Evolutionary conservation across 1,140 invertebrate genomes (phyloP).

Genomic region (Brachystomella parvula): DNA sequence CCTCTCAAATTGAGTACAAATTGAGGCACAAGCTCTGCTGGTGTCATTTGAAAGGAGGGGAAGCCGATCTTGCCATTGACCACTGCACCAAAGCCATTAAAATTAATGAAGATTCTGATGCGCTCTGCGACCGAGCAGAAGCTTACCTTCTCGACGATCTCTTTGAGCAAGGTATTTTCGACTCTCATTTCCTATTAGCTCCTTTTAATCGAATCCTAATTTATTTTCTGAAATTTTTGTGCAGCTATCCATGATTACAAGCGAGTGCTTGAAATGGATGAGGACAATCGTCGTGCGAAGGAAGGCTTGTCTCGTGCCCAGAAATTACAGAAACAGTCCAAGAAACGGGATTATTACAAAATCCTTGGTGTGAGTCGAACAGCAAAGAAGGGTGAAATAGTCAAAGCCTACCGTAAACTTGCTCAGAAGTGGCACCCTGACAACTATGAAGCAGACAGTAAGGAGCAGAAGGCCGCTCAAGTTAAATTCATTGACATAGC

Average conservation of each 20-base stretch:
- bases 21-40: slow-evolving; percentile 56
- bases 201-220: slow-evolving; percentile 16
- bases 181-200: slow-evolving; percentile 8
- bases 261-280: slow-evolving; percentile 76
- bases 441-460: slow-evolving; percentile 79
- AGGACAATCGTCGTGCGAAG: slow-evolving; percentile 68
- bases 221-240: slow-evolving; percentile 40
- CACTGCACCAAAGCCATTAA: slow-evolving; percentile 73
- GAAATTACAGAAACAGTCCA: slow-evolving; percentile 86
- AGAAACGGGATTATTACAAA: slow-evolving; percentile 96
- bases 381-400: slow-evolving; percentile 85
- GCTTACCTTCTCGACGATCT: slow-evolving; percentile 81
- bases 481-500: slow-evolving; percentile 99
- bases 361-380: slow-evolving; percentile 79
- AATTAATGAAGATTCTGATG: slow-evolving; percentile 64
- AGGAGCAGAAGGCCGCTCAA: slow-evolving; percentile 82
- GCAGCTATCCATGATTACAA: slow-evolving; percentile 79
- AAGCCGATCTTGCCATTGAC: slow-evolving; percentile 55
- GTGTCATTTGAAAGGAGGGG: slow-evolving; percentile 60
- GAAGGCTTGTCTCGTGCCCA: slow-evolving; percentile 84
- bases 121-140: slow-evolving; percentile 86
- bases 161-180: slow-evolving; percentile 72
- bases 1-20: slow-evolving; percentile 52
- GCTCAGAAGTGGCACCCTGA: slow-evolving; percentile 99
- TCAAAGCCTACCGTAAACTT: slow-evolving; percentile 93